Evolutionary conservation across 2,797 vertebrate species (phyloP).

Genomic region (Gobionotothen gibberifrons): DNA sequence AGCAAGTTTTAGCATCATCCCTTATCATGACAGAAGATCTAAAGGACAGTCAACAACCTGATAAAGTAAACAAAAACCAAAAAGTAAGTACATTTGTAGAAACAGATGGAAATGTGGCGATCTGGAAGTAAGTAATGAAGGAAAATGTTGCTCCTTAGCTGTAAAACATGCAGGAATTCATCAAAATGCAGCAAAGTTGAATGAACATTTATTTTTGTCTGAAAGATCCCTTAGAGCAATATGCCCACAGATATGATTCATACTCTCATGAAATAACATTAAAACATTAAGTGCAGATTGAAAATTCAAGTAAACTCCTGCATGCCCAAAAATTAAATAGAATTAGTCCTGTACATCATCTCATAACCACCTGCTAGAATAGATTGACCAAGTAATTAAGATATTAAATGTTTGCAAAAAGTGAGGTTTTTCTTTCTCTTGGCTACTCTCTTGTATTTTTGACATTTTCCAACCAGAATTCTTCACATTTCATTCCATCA

Average conservation of each 20-base stretch:
- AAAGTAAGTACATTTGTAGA: slow-evolving; percentile 19
- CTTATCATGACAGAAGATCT: slow-evolving; percentile 16
- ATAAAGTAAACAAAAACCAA: slow-evolving; percentile 12
- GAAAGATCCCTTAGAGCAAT: slow-evolving; percentile 5
- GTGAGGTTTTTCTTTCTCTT: background rate
- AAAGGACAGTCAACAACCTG: slow-evolving; percentile 25
- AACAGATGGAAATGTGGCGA: background rate
- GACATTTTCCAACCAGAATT: slow-evolving; percentile 10
- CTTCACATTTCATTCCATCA: slow-evolving; percentile 33
- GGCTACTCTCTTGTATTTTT: background rate
- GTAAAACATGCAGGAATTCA: slow-evolving; percentile 60
- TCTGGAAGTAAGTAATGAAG: slow-evolving; percentile 6
- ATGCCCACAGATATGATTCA: slow-evolving; percentile 19
- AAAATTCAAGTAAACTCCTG: slow-evolving; percentile 68
- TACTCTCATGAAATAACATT: slow-evolving; percentile 32
- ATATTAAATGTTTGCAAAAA: slow-evolving; percentile 37
- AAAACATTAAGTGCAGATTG: slow-evolving; percentile 49
- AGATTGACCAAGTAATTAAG: slow-evolving; percentile 22
- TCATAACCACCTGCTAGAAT: slow-evolving; percentile 38
- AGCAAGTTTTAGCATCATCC: slow-evolving; percentile 20
- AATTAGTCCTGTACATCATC: slow-evolving; percentile 37
- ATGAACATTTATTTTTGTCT: slow-evolving; percentile 18
- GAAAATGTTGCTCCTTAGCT: slow-evolving; percentile 17
- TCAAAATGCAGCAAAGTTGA: slow-evolving; percentile 46
- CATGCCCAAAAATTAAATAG: slow-evolving; percentile 54